phyloP scores from a whole-genome alignment of 2,113 vertebrate species.

The Sinosuthora webbiana region DNA sequence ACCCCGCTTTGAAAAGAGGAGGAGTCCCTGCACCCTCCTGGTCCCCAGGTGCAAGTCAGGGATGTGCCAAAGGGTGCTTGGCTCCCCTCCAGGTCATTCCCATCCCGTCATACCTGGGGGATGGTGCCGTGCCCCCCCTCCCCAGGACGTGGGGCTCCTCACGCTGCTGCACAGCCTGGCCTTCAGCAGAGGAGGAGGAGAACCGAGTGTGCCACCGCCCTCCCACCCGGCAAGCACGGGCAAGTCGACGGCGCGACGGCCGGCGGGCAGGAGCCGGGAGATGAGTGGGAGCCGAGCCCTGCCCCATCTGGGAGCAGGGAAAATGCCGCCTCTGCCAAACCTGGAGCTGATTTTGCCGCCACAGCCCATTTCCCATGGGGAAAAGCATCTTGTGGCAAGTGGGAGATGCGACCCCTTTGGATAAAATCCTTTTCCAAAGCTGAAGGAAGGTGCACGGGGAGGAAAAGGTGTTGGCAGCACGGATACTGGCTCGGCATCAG shows the following conservation, averaged over 20 bases:
- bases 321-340: not conserved
- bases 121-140: not conserved
- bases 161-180: accelerated
- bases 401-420: accelerated
- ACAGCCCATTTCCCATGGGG: not conserved
- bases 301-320: slow-evolving; percentile 2
- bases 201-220: not conserved
- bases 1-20: accelerated
- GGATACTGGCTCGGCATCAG: accelerated
- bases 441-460: accelerated
- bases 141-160: not conserved
- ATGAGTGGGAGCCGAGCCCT: slow-evolving; percentile 40
- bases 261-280: slow-evolving; percentile 21
- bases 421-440: not conserved
- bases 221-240: not conserved
- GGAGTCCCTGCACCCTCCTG: not conserved
- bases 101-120: not conserved
- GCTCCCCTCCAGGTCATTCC: not conserved
- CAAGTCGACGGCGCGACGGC: not conserved
- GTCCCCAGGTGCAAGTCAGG: accelerated
- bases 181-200: not conserved
- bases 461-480: accelerated
- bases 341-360: not conserved
- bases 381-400: not conserved
- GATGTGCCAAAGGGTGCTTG: accelerated